phyloP scores from a whole-genome alignment of 2,113 vertebrate species.

The Corydoras sp. region DNA sequence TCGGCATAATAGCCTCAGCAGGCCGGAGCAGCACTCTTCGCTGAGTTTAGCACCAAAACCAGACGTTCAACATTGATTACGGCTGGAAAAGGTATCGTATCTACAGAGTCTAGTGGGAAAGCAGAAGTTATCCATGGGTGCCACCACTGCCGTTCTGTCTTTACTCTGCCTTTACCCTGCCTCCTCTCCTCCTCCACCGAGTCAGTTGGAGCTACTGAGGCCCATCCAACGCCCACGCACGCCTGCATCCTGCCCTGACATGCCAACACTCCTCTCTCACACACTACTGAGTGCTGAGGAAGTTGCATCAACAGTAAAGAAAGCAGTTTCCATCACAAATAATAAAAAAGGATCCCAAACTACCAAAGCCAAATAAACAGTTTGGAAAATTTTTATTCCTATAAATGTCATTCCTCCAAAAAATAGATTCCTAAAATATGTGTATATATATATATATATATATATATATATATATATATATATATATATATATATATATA shows the following conservation, averaged over 20 bases:
- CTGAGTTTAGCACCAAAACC: not conserved
- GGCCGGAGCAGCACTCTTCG: not conserved
- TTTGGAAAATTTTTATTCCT: too few relatives aligned
- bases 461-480: too few relatives aligned
- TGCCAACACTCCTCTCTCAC: conserved; percentile 21
- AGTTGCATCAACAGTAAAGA: not conserved
- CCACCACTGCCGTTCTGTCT: too few relatives aligned
- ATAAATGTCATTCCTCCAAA: too few relatives aligned
- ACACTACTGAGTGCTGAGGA: not conserved
- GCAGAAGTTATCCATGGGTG: not conserved
- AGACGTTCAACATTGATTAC: not conserved
- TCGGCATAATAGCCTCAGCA: not conserved
- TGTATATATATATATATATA: too few relatives aligned
- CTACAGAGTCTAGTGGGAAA: conserved; percentile 3
- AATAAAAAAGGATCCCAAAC: too few relatives aligned
- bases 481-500: too few relatives aligned
- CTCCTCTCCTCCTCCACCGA: conserved; percentile 14
- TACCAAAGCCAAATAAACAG: too few relatives aligned
- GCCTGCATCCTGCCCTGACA: conserved; percentile 35
- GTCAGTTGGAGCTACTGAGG: conserved; percentile 17
- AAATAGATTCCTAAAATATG: too few relatives aligned
- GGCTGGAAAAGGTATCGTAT: not conserved
- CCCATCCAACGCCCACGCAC: conserved; percentile 11
- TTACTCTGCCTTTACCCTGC: not conserved
- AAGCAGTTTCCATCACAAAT: too few relatives aligned